A percentile compares a stretch with the other conserved stretches of the same genome.
These are phyloP conservation scores for Ypsolopha scabrella DNA, from an alignment of 2,888 invertebrate genomes.

Conservation along the genomic window DNA sequence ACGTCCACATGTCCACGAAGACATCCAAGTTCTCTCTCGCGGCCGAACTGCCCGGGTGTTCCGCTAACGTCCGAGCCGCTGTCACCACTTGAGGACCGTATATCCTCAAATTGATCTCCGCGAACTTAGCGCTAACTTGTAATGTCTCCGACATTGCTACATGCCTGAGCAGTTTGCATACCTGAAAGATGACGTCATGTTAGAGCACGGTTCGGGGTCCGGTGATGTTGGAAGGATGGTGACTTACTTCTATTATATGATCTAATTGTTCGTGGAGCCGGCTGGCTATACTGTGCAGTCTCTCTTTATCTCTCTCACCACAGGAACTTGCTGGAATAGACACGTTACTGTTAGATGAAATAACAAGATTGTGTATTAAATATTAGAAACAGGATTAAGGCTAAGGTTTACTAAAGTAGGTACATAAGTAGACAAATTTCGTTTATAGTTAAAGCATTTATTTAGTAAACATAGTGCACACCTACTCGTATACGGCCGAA, in stretches of 20 bases:
- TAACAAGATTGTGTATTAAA: too few species aligned
- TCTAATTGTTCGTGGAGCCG: conserved; percentile 98
- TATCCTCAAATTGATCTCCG: conserved; percentile 94
- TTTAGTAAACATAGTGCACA: too few species aligned
- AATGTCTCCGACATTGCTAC: conserved; percentile 94
- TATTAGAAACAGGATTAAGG: too few species aligned
- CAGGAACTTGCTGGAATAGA: conserved; percentile 62
- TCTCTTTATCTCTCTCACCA: conserved; percentile 79
- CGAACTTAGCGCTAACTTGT: conserved; percentile 96
- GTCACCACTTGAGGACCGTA: conserved; percentile 96
- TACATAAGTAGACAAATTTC: too few species aligned
- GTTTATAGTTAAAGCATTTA: too few species aligned
- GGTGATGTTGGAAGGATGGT: neutral
- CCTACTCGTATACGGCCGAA: too few species aligned
- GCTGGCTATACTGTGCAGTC: conserved; percentile 93
- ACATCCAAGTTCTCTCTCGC: conserved; percentile 97
- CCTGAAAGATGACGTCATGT: conserved; percentile 58
- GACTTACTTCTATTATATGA: conserved; percentile 93
- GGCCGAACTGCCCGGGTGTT: conserved; percentile 93
- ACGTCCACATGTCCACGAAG: conserved; percentile 95
- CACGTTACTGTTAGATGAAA: too few species aligned
- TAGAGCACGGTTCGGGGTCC: too few species aligned
- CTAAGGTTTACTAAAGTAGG: too few species aligned
- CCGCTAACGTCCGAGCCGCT: conserved; percentile 91
- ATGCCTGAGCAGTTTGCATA: conserved; percentile 96